Conservation (phyloP, 2,113 vertebrate species). For the Nanorana parkeri region DNA sequence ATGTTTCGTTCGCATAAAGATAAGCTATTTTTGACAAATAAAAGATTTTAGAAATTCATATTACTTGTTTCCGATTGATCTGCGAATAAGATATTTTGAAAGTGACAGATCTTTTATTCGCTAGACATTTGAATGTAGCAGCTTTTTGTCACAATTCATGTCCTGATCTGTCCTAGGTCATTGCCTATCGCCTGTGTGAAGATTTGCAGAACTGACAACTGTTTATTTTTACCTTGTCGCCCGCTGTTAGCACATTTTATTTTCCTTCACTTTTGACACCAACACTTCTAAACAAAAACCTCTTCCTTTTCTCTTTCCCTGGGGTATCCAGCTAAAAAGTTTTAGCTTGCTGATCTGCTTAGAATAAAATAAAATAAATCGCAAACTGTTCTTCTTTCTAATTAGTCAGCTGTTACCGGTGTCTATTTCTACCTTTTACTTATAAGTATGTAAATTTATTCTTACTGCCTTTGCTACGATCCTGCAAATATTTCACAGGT, state of each 20-base stretch:
- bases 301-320: background rate
- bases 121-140: too few relatives aligned
- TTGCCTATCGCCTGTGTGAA: too few relatives aligned
- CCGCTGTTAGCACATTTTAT: too few relatives aligned
- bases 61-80: too few relatives aligned
- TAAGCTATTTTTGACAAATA: too few relatives aligned
- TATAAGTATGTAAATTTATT: conserved; percentile 47
- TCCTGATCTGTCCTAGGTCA: too few relatives aligned
- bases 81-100: too few relatives aligned
- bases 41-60: too few relatives aligned
- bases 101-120: too few relatives aligned
- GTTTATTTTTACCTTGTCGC: too few relatives aligned
- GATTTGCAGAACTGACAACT: background rate
- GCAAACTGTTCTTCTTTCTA: conserved; percentile 8
- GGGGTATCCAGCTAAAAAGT: background rate
- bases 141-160: too few relatives aligned
- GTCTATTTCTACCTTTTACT: conserved; percentile 40
- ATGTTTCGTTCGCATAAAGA: too few relatives aligned
- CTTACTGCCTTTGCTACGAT: conserved; percentile 2
- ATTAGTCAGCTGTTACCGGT: conserved; percentile 32
- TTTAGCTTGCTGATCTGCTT: conserved; percentile 5
- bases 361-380: conserved; percentile 25
- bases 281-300: background rate
- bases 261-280: background rate
- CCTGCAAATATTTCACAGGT: conserved; percentile 31